Conservation (phyloP, 2,113 vertebrate genomes). For the Tragelaphus scriptus region DNA sequence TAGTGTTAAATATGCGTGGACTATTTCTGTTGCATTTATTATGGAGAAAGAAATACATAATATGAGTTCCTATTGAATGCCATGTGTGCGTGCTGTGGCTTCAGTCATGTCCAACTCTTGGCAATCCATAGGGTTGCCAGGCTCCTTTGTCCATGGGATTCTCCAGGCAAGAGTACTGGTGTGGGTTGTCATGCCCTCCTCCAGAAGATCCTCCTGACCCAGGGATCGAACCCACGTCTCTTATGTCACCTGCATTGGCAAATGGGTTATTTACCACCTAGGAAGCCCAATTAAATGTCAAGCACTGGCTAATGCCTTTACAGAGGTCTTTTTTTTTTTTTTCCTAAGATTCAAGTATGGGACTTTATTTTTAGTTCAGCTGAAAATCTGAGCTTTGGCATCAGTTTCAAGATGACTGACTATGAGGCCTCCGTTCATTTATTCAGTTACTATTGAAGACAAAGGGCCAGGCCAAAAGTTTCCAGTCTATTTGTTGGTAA, state of each 20-base stretch:
- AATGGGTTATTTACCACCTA: background rate
- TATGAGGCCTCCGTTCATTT: background rate
- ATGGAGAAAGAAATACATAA: background rate
- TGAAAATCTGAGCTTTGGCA: background rate
- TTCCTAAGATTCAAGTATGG: background rate
- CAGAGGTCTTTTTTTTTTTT: background rate
- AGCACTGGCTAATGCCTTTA: background rate
- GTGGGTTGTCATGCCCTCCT: background rate
- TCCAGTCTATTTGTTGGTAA: background rate
- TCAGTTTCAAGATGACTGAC: background rate
- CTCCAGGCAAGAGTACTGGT: background rate
- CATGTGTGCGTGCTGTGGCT: accelerated
- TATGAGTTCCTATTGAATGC: background rate
- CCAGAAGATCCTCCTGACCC: background rate
- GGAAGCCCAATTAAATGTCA: background rate
- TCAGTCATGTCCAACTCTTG: background rate
- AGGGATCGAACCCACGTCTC: background rate
- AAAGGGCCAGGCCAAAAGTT: background rate
- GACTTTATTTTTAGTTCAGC: background rate
- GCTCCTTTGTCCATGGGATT: background rate
- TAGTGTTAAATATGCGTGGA: background rate
- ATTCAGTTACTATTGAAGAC: background rate
- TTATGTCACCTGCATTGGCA: background rate
- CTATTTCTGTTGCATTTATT: background rate
- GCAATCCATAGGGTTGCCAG: background rate